Evolutionary conservation across 2,797 vertebrate species (phyloP).

Genomic region (Aldrovandia affinis): DNA sequence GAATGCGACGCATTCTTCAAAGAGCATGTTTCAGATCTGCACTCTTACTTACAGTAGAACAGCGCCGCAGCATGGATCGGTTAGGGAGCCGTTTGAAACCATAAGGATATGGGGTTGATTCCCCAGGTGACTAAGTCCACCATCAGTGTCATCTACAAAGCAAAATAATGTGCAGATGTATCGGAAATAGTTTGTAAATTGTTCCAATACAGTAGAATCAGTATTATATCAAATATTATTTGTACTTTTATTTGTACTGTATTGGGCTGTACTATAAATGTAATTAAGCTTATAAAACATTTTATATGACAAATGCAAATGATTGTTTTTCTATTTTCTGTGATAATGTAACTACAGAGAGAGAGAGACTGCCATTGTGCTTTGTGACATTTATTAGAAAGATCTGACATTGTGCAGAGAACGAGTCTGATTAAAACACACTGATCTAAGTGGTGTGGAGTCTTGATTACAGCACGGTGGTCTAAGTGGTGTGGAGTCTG

Average conservation of each 20-base stretch:
- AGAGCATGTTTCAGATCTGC: constrained; percentile 61
- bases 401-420: background rate
- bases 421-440: constrained; percentile 14
- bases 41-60: constrained; percentile 60
- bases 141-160: background rate
- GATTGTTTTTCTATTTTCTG: too few relatives aligned
- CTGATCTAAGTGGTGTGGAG: constrained; percentile 44
- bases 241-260: too few relatives aligned
- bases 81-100: too few relatives aligned
- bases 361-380: background rate
- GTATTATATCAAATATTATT: background rate
- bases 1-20: constrained; percentile 78
- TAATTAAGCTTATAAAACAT: too few relatives aligned
- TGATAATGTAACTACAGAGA: too few relatives aligned
- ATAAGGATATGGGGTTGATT: too few relatives aligned
- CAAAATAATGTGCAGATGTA: background rate
- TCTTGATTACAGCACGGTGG: background rate
- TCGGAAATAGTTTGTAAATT: background rate
- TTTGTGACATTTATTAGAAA: constrained; percentile 1
- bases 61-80: too few relatives aligned
- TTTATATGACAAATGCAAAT: too few relatives aligned
- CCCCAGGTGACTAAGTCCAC: background rate
- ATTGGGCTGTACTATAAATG: too few relatives aligned
- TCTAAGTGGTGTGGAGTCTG: constrained; percentile 48
- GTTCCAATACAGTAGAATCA: background rate